Evolutionary conservation across 2,888 invertebrate genomes (phyloP).

Genomic region (Seira sanloemensis): DNA sequence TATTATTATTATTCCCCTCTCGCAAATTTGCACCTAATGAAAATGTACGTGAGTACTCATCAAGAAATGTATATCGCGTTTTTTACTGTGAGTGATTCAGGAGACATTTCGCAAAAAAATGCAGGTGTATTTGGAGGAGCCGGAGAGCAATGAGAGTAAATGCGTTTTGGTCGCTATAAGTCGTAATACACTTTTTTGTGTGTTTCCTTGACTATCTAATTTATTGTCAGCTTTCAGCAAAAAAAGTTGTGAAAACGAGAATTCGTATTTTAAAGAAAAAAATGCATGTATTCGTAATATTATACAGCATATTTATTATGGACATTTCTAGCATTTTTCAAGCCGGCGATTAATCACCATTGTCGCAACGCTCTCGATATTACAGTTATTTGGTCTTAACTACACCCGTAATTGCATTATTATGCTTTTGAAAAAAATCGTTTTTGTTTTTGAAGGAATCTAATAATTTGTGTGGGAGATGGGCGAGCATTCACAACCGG

Average conservation of each 20-base stretch:
- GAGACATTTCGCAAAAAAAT: no score
- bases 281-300: neutral
- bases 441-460: neutral
- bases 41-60: constrained; percentile 9
- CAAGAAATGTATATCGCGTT: neutral
- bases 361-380: neutral
- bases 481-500: neutral
- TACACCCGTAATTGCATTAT: neutral
- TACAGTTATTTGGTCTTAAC: neutral
- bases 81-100: no score
- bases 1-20: constrained; percentile 39
- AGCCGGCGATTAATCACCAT: neutral
- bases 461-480: neutral
- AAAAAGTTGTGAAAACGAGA: neutral
- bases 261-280: neutral
- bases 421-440: neutral
- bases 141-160: neutral
- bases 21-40: constrained; percentile 38
- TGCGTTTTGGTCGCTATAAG: neutral
- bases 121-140: no score
- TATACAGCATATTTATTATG: neutral
- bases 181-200: neutral
- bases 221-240: neutral
- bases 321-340: no score
- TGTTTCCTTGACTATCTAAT: neutral